Base-by-base conservation (phyloP, 1,140 invertebrate species). In the Acromyrmex heyeri region DNA sequence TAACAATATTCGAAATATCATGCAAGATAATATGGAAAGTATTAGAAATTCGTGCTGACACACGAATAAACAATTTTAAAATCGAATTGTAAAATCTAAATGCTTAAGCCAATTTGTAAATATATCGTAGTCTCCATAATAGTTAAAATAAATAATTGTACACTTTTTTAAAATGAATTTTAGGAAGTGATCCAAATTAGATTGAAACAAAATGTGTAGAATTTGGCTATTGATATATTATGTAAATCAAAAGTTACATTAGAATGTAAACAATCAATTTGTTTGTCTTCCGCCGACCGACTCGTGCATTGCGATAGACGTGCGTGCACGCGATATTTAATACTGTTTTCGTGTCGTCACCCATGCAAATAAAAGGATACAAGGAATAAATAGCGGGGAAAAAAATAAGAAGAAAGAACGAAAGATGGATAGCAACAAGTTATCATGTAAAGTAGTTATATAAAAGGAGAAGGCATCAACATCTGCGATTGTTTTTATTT, bases 391-490 rank as follows among this genome's bases (percentile, higher is more conserved):
- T 38, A 86, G 61, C 44, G 10, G 44, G 44, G 64, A 24, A 48
- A 24, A 44, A 67, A 34, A 57, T 55, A 30, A 38, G 34, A 30
- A 38, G 34, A 59, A 44, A 75, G n/a, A 73, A 73, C 70, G 30
- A 70, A 57, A 90, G 85, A 77, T 76, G 62, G 27, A 77, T 67
- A 73, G 34, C 76, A 88, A 90, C 89, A 90, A 87, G 88, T 88
- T 88, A 81, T 81, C 59, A 16, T 86, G 86, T 69, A 72, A 76
- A 64, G 73, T 81, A 24, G 24, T 24, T 24, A 24, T 24, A 24
- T 24, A 14, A 14, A 59, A 24, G 73, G 21, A 55, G 85, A 82
- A 82, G 48, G 76, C 78, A 79, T 89, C 88, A 89, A 90, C 85
- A 89, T 50, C 18, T 30, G 59, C 61, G 62, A 72, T 87, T 86